Evolutionary conservation across 2,113 vertebrate species (phyloP).

Genomic region (Alces alces): DNA sequence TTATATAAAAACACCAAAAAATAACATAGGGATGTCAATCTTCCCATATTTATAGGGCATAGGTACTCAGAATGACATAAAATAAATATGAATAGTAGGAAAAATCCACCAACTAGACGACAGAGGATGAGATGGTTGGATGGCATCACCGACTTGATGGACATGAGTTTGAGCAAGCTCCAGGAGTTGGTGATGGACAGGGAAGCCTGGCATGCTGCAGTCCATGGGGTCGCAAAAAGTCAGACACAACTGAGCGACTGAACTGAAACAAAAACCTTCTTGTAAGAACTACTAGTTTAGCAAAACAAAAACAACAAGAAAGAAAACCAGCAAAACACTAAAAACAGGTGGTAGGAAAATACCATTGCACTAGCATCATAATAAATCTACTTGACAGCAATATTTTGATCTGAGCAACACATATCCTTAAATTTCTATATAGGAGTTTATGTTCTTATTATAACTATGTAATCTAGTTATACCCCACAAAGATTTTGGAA

Average conservation of each 20-base stretch:
- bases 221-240: not conserved
- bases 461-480: not conserved
- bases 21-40: not conserved
- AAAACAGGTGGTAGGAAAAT: not conserved
- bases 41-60: not conserved
- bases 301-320: not conserved
- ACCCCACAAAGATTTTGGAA: not conserved
- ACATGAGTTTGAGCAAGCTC: not conserved
- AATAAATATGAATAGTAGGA: not conserved
- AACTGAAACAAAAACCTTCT: not conserved
- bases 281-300: not conserved
- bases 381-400: not conserved
- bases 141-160: not conserved
- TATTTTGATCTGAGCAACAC: not conserved
- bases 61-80: not conserved
- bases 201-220: not conserved
- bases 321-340: not conserved
- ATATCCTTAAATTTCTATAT: not conserved
- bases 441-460: not conserved
- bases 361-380: not conserved
- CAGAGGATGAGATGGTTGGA: not conserved
- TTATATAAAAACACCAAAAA: slow-evolving; percentile 1
- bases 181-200: not conserved
- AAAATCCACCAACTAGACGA: not conserved
- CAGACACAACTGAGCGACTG: not conserved